These are phyloP conservation scores for Sinocyclocheilus anophthalmus DNA, from an alignment of 2,113 vertebrate genomes.

Conservation along the genomic window DNA sequence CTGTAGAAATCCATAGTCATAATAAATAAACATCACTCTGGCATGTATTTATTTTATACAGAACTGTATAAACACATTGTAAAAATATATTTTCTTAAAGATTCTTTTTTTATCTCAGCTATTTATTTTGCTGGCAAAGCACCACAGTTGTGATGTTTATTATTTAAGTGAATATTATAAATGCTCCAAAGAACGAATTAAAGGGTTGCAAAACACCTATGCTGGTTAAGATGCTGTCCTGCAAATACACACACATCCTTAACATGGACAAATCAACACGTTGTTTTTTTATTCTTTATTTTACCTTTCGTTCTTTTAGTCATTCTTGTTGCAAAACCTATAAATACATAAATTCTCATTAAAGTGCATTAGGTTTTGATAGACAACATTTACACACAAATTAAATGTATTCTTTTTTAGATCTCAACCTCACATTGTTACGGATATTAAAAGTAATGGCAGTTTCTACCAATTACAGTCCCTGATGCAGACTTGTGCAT, in stretches of 20 bases:
- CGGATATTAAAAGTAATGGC: not conserved
- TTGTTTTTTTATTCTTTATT: not conserved
- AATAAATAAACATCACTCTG: slow-evolving; percentile 4
- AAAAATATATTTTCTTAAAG: slow-evolving; percentile 2
- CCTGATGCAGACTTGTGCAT: slow-evolving; percentile 12
- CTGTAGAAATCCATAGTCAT: not conserved
- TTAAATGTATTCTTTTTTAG: slow-evolving; percentile 9
- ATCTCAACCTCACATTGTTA: not conserved
- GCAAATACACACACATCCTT: not conserved
- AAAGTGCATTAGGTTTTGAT: slow-evolving; percentile 25
- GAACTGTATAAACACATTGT: not conserved
- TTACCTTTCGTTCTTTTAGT: not conserved
- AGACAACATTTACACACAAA: slow-evolving; percentile 18
- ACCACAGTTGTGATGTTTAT: not conserved
- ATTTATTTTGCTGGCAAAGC: not conserved
- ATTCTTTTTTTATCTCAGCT: not conserved
- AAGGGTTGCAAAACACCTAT: slow-evolving; percentile 25
- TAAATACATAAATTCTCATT: slow-evolving; percentile 9
- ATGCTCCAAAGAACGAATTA: not conserved
- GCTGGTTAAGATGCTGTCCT: not conserved
- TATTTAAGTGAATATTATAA: not conserved
- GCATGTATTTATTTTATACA: slow-evolving; percentile 1
- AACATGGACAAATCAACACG: slow-evolving; percentile 2
- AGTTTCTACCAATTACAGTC: slow-evolving; percentile 7
- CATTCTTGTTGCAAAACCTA: slow-evolving; percentile 1